Evolutionary conservation across 2,888 invertebrate species (phyloP).

Genomic region (Andrena trimmerana): DNA sequence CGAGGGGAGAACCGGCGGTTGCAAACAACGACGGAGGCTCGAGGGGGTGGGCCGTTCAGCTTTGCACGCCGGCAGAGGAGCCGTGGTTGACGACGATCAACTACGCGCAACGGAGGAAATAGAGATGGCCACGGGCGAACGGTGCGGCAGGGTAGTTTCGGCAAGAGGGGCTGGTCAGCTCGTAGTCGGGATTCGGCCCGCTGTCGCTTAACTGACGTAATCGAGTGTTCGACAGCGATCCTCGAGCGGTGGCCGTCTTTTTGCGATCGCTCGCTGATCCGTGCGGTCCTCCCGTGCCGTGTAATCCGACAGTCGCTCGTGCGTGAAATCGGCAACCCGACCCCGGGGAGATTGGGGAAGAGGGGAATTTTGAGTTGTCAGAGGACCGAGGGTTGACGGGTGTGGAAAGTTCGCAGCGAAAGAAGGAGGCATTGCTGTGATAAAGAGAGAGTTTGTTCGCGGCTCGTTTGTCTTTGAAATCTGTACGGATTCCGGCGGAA

Average conservation of each 20-base stretch:
- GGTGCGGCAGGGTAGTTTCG: conserved; percentile 49
- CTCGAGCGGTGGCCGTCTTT: conserved; percentile 61
- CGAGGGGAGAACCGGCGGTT: conserved; percentile 16
- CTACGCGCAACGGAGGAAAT: conserved; percentile 20
- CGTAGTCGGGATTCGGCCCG: conserved; percentile 81
- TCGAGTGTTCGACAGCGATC: conserved; percentile 79
- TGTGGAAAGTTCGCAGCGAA: neutral
- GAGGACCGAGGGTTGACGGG: neutral
- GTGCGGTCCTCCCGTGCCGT: neutral
- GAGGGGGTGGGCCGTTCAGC: conserved; percentile 66
- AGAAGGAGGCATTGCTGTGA: neutral
- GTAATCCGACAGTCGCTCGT: conserved; percentile 23
- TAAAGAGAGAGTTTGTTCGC: neutral
- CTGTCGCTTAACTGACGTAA: conserved; percentile 82
- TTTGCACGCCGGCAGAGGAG: conserved; percentile 69
- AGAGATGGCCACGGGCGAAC: conserved; percentile 24
- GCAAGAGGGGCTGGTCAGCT: conserved; percentile 66
- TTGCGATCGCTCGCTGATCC: conserved; percentile 8
- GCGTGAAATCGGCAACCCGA: conserved; percentile 40
- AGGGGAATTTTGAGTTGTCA: conserved; percentile 21
- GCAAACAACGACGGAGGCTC: conserved; percentile 47
- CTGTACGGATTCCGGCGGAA: neutral
- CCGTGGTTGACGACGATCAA: conserved; percentile 42
- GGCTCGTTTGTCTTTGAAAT: conserved; percentile 1
- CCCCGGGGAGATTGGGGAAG: neutral